Evolutionary conservation across 2,888 invertebrate species (phyloP).

Genomic region (Aplocera efformata): DNA sequence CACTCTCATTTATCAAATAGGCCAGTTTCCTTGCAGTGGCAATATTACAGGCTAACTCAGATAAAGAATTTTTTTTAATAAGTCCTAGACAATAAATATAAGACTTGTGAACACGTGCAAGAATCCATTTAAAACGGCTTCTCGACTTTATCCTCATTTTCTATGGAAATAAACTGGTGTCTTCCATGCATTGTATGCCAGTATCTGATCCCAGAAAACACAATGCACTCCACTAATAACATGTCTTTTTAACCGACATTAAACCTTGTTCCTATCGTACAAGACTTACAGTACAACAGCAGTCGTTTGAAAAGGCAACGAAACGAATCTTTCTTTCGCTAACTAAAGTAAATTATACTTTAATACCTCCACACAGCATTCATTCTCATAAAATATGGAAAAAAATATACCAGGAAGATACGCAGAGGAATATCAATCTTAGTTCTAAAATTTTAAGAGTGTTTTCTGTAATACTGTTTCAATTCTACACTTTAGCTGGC

Average conservation of each 20-base stretch:
- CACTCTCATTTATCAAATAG: no score
- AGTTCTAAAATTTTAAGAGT: constrained; percentile 15
- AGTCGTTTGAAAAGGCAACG: constrained; percentile 6
- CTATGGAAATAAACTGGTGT: constrained; percentile 18
- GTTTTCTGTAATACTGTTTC: constrained; percentile 3
- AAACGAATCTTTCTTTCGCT: constrained; percentile 11
- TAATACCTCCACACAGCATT: constrained; percentile 13
- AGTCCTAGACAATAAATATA: background rate
- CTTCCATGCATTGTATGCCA: constrained; percentile 16
- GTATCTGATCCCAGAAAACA: constrained; percentile 43
- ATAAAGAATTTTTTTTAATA: no score
- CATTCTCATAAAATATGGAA: constrained; percentile 10
- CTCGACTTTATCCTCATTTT: constrained; percentile 18
- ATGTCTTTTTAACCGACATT: constrained; percentile 2
- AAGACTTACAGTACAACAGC: constrained; percentile 6
- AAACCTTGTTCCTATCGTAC: constrained; percentile 7
- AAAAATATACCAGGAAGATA: constrained; percentile 6
- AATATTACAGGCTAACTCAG: no score
- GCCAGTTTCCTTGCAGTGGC: no score
- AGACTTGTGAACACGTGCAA: constrained; percentile 8
- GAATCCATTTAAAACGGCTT: constrained; percentile 12
- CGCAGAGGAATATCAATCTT: constrained; percentile 10
- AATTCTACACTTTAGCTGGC: constrained; percentile 30
- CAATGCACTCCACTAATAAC: constrained; percentile 38
- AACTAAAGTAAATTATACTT: constrained; percentile 11